Base-by-base conservation (phyloP, 2,113 vertebrate genomes). In the Lophius piscatorius region DNA sequence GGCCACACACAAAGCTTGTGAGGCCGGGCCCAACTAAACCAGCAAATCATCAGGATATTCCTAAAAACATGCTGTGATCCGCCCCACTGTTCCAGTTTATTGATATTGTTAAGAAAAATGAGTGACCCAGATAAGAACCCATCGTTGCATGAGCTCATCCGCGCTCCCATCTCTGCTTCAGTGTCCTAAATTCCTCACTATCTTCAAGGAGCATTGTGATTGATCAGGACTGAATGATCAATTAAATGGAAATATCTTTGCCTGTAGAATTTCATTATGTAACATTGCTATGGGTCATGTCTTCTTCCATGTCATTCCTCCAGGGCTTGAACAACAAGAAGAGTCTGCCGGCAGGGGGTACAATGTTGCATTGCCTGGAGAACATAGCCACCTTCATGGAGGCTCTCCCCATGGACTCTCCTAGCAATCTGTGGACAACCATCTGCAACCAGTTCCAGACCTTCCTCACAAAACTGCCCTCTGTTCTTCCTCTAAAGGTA, bases 401-500 rank as follows among this genome's bases (percentile, higher is more conserved):
- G 89, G 96, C 97, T 54, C 90, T 99, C 81, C 96, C 97, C 1
- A 99, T 99, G 97, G 97, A 99, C 84, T 95, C 95, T 1, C 97
- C 96, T 12, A 98, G 96, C 87, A 99, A 97, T 88, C 94, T 98
- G 64, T 99, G 97, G 97, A 94, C 95, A 28, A 98, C 95, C 17
- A 97, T 98, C 78, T 98, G 95, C 85, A 98, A 96, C 82, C 97
- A 98, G 87, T 98, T 99, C 88, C 97, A 99, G 91, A 96, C 97
- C 10, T 98, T 99, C 78, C 92, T 99, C 62, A 92, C 96, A 59
- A 98, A 97, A 77, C 91, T 99, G 76, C 96, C 97, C 18, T 94
- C 92, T 61, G 95, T 98, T 83, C 92, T 99, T 73, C 97, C 97
- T 48, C 92, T 98, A 36, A 99, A 99, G 95, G 97, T 99, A 93